Percentiles rank a stretch among this genome's conserved stretches.
phyloP scores from a whole-genome alignment of 2,888 invertebrate genomes.

The Macrosiphum euphorbiae region DNA sequence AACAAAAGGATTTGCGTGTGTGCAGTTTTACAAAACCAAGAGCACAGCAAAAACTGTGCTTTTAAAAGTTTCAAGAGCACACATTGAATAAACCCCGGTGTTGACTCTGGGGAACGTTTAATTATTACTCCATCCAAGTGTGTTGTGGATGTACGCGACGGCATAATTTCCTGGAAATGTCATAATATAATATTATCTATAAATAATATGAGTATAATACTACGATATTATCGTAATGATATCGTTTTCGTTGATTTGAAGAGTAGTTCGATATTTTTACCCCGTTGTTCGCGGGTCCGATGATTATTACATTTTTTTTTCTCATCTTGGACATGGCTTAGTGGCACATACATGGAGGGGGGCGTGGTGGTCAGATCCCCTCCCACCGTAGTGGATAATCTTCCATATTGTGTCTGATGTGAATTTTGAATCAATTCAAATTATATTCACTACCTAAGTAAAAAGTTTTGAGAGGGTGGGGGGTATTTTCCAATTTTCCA shows the following conservation, averaged over 20 bases:
- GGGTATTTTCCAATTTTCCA: no score
- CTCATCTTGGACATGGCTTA: not conserved
- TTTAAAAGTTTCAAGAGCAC: slow-evolving; percentile 46
- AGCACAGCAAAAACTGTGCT: slow-evolving; percentile 25
- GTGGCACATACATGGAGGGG: no score
- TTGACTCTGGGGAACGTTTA: slow-evolving; percentile 23
- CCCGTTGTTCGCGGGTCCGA: not conserved
- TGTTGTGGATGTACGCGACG: not conserved
- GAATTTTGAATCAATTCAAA: no score
- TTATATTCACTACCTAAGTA: no score
- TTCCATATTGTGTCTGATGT: no score
- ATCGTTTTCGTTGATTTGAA: not conserved
- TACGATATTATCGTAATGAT: not conserved
- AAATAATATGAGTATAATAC: not conserved
- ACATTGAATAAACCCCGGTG: slow-evolving; percentile 41
- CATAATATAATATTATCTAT: not conserved
- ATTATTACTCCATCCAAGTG: slow-evolving; percentile 26
- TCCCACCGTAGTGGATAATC: no score
- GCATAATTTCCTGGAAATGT: not conserved
- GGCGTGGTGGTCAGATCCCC: no score
- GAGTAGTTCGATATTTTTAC: not conserved
- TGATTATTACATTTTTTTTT: not conserved
- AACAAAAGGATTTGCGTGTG: slow-evolving; percentile 39
- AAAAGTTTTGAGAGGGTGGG: no score
- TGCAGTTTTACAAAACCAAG: slow-evolving; percentile 42